phyloP scores from a whole-genome alignment of 2,888 invertebrate genomes.

The Dugesia japonica region DNA sequence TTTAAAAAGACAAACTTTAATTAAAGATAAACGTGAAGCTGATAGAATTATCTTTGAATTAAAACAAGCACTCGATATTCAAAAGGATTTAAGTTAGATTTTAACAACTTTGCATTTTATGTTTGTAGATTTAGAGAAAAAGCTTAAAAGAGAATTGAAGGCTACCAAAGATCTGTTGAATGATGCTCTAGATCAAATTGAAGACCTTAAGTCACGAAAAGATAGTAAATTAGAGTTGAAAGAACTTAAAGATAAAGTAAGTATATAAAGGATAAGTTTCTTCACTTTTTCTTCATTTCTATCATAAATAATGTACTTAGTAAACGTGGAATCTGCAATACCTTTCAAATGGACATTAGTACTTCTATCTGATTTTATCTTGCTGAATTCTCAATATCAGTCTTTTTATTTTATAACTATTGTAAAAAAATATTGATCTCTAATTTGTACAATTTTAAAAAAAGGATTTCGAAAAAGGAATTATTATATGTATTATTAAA shows the following conservation, averaged over 20 bases:
- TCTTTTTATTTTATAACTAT: too few relatives aligned
- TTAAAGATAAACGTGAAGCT: neutral
- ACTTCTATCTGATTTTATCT: too few relatives aligned
- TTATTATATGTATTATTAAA: too few relatives aligned
- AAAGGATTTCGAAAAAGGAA: too few relatives aligned
- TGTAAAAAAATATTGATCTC: too few relatives aligned
- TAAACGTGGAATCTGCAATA: too few relatives aligned
- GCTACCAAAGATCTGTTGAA: constrained; percentile 71
- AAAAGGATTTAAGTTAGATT: neutral
- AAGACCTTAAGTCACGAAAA: neutral
- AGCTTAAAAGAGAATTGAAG: constrained; percentile 66
- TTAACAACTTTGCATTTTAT: neutral
- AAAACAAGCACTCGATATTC: neutral
- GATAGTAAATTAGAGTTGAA: neutral
- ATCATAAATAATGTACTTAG: too few relatives aligned
- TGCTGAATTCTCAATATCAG: too few relatives aligned
- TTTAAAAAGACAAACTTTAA: neutral
- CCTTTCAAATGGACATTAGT: too few relatives aligned
- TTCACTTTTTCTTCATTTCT: too few relatives aligned
- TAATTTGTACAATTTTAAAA: too few relatives aligned
- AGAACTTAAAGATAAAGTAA: neutral
- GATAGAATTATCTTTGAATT: neutral
- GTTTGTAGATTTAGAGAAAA: constrained; percentile 41
- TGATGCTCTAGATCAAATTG: constrained; percentile 54
- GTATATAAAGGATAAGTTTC: too few relatives aligned